These are phyloP conservation scores for Alosa alosa DNA, from an alignment of 2,113 vertebrate genomes.

Conservation along the genomic window DNA sequence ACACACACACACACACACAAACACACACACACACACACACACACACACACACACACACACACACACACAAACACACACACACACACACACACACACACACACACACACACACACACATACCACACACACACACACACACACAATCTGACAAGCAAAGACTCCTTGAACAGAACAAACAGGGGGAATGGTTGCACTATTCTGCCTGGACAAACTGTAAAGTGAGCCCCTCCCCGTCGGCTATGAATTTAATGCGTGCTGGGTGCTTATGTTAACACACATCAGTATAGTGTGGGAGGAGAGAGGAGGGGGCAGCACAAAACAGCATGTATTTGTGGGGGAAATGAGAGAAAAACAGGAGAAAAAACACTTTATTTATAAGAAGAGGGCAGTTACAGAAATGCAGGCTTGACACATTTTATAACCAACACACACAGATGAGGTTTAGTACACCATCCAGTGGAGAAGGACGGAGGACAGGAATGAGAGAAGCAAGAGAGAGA, in stretches of 20 bases:
- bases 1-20: neutral
- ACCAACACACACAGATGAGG: too few species aligned
- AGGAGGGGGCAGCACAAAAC: neutral
- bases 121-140: conserved; percentile 13
- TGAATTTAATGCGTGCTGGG: neutral
- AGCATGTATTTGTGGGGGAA: too few species aligned
- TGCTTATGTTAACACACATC: conserved; percentile 2
- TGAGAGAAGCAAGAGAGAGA: neutral
- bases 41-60: neutral
- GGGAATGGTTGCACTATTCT: neutral
- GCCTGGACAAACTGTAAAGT: neutral
- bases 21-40: neutral
- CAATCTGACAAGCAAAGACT: neutral
- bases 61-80: conserved; percentile 11
- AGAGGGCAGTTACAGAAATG: too few species aligned
- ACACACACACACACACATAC: neutral
- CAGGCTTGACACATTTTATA: too few species aligned
- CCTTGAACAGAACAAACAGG: neutral
- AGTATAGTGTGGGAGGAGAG: conserved; percentile 11
- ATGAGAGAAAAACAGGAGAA: too few species aligned
- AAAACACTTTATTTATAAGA: too few species aligned
- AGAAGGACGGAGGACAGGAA: neutral
- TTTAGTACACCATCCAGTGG: neutral
- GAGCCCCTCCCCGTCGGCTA: neutral
- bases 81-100: neutral